Base-by-base conservation (phyloP, 2,888 invertebrate genomes). In the Smittia sp. region DNA sequence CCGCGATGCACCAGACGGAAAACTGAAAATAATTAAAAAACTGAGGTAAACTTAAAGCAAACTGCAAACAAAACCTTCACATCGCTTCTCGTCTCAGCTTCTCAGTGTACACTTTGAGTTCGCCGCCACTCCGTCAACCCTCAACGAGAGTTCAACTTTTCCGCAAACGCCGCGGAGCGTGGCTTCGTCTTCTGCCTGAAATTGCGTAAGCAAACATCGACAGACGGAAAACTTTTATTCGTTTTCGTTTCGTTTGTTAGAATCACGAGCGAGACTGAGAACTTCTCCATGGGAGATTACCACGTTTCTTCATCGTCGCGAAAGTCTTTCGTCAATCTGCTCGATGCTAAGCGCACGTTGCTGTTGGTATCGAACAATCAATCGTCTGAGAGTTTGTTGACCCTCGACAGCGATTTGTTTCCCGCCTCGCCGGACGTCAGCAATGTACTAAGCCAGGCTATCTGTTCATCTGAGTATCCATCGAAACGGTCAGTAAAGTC, bases 121-220 rank as follows among this genome's bases (percentile, higher is more conserved):
- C 27, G 18, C 69, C 69, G 13, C 20, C 11, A 46, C 20, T 24
- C 46, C 7, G 20, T 67, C 32, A 25, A 11, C 11, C 6, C 22
- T n/a, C 22, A 13, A 22, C 24, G 24, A 67, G 27, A 32, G 25
- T 69, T 54, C 54, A 69, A 69, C 11, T 69, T 11, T 69, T 69
- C n/a, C 69, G 52, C 15, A 54, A 27, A 46, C n/a, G 46, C 18
- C 7, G 7, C 1, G 27, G 27, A 52, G 54, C 13, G 11, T 69
- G 69, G 69, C 11, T 69, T 1, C 22, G 41, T 54, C 7, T 69
- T 52, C 54, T 13, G 1, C 68, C 68, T 25, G 39, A 20, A 13
- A 24, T 46, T 68, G 46, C 15, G 66, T 67, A 67, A 67, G 66
- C 27, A 15, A 1, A 32, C 32, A 9, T 32, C 32, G 32, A 9